Evolutionary conservation across 2,113 vertebrate species (phyloP).

Genomic region (Poicephalus meyeri): DNA sequence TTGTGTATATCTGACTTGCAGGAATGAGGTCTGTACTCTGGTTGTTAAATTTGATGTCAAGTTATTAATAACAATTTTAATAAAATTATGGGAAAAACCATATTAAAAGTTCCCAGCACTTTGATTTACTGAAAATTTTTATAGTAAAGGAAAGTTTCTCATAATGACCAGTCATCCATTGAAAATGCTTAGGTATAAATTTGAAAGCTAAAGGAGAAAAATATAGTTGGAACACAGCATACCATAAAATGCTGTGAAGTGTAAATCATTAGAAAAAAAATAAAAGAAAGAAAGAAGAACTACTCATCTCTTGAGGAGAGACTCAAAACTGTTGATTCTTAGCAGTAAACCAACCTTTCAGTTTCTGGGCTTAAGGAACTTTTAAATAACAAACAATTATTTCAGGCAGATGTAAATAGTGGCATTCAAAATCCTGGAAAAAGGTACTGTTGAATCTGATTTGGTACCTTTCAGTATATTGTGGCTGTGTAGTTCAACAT

Average conservation of each 20-base stretch:
- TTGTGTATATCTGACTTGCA: neutral
- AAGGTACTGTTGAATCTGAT: constrained; percentile 30
- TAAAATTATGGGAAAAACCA: neutral
- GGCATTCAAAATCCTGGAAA: constrained; percentile 28
- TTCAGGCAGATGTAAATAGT: constrained; percentile 11
- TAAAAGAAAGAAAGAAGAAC: constrained; percentile 12
- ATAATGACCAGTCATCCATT: neutral
- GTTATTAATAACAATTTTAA: neutral
- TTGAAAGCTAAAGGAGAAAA: neutral
- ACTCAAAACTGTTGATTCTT: constrained; percentile 15
- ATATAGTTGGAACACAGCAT: neutral
- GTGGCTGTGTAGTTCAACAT: neutral
- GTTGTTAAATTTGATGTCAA: neutral
- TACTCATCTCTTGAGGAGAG: neutral
- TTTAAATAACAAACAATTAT: constrained; percentile 66
- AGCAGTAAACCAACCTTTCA: constrained; percentile 60
- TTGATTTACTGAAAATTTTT: neutral
- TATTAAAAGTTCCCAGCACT: neutral
- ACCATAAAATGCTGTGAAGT: neutral
- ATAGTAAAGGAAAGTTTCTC: neutral
- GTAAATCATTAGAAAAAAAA: neutral
- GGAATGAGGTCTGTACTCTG: neutral
- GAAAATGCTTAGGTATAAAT: neutral
- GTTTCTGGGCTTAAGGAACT: constrained; percentile 11
- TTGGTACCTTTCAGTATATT: neutral